A percentile compares a stretch with the other conserved stretches of the same genome.
Evolutionary conservation across 2,888 invertebrate species (phyloP).

Genomic region (Gandaritis pyraliata): DNA sequence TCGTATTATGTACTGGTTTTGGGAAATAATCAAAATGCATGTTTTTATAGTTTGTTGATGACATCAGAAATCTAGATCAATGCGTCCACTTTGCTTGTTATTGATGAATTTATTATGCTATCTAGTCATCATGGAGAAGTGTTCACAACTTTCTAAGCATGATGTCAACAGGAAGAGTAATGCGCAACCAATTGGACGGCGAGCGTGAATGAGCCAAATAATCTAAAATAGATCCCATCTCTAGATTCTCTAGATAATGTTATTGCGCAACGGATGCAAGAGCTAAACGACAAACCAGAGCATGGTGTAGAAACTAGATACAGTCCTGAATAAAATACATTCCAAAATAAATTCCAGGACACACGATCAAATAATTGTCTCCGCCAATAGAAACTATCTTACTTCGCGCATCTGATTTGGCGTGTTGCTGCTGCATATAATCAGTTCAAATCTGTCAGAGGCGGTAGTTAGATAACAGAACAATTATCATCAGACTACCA

Average conservation of each 20-base stretch:
- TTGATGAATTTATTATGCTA: not conserved
- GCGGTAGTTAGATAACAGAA: too few relatives aligned
- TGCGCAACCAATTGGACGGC: conserved; percentile 28
- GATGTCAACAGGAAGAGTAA: conserved; percentile 34
- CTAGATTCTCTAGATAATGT: conserved; percentile 18
- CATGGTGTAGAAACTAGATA: not conserved
- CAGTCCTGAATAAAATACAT: too few relatives aligned
- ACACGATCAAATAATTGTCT: too few relatives aligned
- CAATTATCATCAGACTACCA: too few relatives aligned
- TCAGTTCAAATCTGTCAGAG: too few relatives aligned
- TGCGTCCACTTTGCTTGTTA: not conserved
- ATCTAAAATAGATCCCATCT: conserved; percentile 41
- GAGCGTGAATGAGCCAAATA: conserved; percentile 36
- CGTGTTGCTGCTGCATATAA: too few relatives aligned
- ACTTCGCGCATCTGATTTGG: too few relatives aligned
- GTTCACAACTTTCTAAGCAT: conserved; percentile 22
- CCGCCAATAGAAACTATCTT: too few relatives aligned
- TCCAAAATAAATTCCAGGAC: too few relatives aligned
- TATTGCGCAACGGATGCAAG: conserved; percentile 56
- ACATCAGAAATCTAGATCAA: not conserved
- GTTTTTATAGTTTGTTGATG: not conserved
- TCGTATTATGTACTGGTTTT: not conserved
- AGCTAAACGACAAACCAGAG: conserved; percentile 24
- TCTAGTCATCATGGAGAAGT: conserved; percentile 7
- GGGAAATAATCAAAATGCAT: not conserved